phyloP scores from a whole-genome alignment of 2,797 vertebrate genomes.

The Poeciliopsis presidionis region DNA sequence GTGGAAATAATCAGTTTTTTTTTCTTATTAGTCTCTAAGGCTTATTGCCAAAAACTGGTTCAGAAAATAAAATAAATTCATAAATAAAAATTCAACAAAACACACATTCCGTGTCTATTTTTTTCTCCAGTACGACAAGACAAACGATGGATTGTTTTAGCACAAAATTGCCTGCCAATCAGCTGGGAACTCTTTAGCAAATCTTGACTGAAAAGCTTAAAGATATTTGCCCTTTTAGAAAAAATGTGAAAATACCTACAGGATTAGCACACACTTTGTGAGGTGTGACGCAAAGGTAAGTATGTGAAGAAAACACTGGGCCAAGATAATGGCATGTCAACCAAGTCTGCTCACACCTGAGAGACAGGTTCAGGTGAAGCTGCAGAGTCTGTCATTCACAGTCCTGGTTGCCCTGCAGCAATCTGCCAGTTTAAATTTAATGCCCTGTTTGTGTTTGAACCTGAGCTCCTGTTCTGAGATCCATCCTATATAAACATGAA shows the following conservation, averaged over 20 bases:
- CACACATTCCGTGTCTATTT: background rate
- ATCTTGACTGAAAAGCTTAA: constrained; percentile 43
- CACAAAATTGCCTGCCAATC: constrained; percentile 8
- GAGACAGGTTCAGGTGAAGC: constrained; percentile 53
- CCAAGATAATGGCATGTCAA: constrained; percentile 15
- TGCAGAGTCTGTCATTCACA: constrained; percentile 48
- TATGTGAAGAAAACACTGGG: constrained; percentile 57
- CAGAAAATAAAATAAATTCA: background rate
- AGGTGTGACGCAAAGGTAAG: constrained; percentile 39
- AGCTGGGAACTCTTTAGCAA: constrained; percentile 3
- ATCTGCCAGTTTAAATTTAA: constrained; percentile 45
- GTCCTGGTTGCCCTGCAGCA: constrained; percentile 17
- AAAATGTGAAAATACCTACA: constrained; percentile 56
- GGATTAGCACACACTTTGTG: constrained; percentile 51
- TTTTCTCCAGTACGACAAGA: background rate
- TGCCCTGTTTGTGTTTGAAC: constrained; percentile 42
- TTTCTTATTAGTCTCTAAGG: background rate
- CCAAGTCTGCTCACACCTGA: constrained; percentile 44
- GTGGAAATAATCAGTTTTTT: background rate
- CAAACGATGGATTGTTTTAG: background rate
- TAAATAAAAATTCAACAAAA: background rate
- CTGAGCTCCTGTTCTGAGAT: constrained; percentile 43
- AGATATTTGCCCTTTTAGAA: constrained; percentile 45
- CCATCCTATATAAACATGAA: constrained; percentile 68
- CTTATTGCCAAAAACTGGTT: background rate